Base-by-base conservation (phyloP, 2,888 invertebrate species). In the Scaptomyza reducta region DNA sequence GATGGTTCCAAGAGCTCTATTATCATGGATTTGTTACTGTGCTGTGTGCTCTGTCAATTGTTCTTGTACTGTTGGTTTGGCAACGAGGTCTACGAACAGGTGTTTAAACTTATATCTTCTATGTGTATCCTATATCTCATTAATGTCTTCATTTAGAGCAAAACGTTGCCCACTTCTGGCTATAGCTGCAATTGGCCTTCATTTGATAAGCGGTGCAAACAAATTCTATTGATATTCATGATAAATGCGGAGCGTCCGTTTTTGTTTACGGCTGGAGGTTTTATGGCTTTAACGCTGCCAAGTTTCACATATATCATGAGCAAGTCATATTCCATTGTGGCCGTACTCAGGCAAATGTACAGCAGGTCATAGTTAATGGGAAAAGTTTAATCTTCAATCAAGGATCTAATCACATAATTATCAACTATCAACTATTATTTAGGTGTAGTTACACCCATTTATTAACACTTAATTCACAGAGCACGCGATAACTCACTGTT, bases 41-140 rank as follows among this genome's bases (percentile, higher is more conserved):
- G 74, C 47, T 89, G 89, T 44, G 75, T 88, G 25, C 76, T 90
- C 14, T 74, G 70, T 3, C 77, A 90, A 29, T 62, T 90, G 3
- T 85, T 89, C 9, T 25, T 84, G 1, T 89, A 87, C 33, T 90
- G 89, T 49, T 90, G 86, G 81, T 89, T 86, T 49, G 89, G 87
- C n/a, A 90, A 88, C 57, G 85, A 89, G 50, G 84, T 87, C 1
- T 79, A 74, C 31, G 87, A 77, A 22, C 74, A 75, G 64, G 75
- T 61, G 13, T 1, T 35, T 50, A 1, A 14, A 27, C 44, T 5
- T 44, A 10, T 3, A 1, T 1, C 10, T 3, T 0, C 10, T 10
- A 3, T 31, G 31, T 31, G 3, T 31, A 10, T 22, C 5, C 27
- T 6, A 10, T 31, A 31, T 3, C 3, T 10, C 6, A 10, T 10